phyloP scores from a whole-genome alignment of 2,113 vertebrate species.

The Macquaria australasica region DNA sequence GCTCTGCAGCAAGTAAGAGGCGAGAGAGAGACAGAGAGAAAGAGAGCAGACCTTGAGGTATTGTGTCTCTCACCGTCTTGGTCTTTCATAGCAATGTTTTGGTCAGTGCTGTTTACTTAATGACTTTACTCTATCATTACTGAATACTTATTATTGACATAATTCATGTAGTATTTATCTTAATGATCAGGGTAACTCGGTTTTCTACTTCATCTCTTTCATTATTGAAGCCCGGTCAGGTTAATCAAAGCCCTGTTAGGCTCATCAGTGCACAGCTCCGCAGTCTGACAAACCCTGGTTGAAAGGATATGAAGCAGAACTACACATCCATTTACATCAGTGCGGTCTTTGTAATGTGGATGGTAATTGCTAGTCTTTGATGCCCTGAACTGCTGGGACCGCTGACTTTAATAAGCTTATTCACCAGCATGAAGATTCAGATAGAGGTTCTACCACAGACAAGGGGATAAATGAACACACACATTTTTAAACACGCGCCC shows the following conservation, averaged over 20 bases:
- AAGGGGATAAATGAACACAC: slow-evolving; percentile 43
- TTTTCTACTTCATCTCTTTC: slow-evolving; percentile 20
- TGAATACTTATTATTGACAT: neutral
- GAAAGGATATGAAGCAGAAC: slow-evolving; percentile 59
- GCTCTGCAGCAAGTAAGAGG: slow-evolving; percentile 59
- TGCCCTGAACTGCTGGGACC: slow-evolving; percentile 55
- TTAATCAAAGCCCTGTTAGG: slow-evolving; percentile 59
- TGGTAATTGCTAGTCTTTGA: slow-evolving; percentile 70
- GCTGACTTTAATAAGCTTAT: slow-evolving; percentile 68
- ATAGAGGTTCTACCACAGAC: slow-evolving; percentile 28
- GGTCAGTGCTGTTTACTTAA: neutral
- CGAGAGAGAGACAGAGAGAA: slow-evolving; percentile 17
- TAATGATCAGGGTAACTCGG: slow-evolving; percentile 17
- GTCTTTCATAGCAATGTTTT: slow-evolving; percentile 28
- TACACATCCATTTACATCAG: slow-evolving; percentile 57
- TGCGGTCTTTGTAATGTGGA: slow-evolving; percentile 53
- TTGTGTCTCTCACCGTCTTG: slow-evolving; percentile 41
- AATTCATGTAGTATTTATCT: slow-evolving; percentile 24
- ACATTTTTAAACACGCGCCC: neutral
- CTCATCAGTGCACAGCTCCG: slow-evolving; percentile 41
- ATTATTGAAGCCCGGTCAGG: slow-evolving; percentile 39
- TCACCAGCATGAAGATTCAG: slow-evolving; percentile 52
- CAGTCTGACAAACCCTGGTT: slow-evolving; percentile 41
- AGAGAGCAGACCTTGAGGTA: slow-evolving; percentile 69
- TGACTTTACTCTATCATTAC: slow-evolving; percentile 9